Evolutionary conservation across 2,888 invertebrate genomes (phyloP).

Genomic region (Oeneis ivallda): DNA sequence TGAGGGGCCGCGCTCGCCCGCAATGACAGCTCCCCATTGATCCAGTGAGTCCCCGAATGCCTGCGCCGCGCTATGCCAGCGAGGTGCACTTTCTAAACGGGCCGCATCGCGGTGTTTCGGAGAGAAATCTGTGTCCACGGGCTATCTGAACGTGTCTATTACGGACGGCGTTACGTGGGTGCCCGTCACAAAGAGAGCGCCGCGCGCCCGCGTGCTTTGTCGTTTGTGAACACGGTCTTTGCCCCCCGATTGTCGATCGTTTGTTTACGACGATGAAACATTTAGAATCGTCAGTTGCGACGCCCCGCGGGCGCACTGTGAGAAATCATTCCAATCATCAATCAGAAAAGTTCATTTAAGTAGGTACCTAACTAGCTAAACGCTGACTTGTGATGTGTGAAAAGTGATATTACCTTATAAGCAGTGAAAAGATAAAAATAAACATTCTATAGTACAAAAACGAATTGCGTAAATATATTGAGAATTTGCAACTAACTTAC

Average conservation of each 20-base stretch:
- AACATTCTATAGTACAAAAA: background rate
- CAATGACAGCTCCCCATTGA: slow-evolving; percentile 71
- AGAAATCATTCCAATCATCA: background rate
- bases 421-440: background rate
- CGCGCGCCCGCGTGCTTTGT: slow-evolving; percentile 45
- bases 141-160: slow-evolving; percentile 45
- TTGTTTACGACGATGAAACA: slow-evolving; percentile 54
- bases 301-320: background rate
- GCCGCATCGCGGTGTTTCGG: background rate
- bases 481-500: too few species aligned
- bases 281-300: slow-evolving; percentile 47
- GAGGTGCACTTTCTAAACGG: slow-evolving; percentile 42
- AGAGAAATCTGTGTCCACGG: background rate
- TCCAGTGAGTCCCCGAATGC: slow-evolving; percentile 64
- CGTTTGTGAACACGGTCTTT: slow-evolving; percentile 59
- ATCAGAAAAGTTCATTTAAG: background rate
- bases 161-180: too few species aligned
- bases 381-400: too few species aligned
- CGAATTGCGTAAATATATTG: too few species aligned
- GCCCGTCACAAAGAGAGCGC: slow-evolving; percentile 38
- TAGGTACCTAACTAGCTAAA: background rate
- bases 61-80: slow-evolving; percentile 29
- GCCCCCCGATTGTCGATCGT: slow-evolving; percentile 46
- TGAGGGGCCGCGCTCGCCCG: slow-evolving; percentile 57
- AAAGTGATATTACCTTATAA: background rate